Conservation (phyloP, 2,888 invertebrate genomes). For the Frankliniella intonsa region DNA sequence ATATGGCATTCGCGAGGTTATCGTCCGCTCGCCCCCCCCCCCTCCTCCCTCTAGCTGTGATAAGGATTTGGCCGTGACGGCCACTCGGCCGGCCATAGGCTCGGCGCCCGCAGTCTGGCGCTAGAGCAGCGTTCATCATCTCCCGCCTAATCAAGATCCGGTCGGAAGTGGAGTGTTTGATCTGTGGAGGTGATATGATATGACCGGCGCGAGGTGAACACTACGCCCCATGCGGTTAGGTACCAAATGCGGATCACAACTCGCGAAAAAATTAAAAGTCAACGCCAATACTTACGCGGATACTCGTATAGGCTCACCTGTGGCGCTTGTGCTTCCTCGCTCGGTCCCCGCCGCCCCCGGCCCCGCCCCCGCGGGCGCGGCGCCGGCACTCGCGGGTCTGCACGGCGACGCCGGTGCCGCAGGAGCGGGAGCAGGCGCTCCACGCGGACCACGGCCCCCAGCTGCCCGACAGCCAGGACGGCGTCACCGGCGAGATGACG, state of each 20-base stretch:
- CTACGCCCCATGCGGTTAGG: no score
- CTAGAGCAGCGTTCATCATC: no score
- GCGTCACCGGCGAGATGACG: neutral
- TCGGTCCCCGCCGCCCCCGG: neutral
- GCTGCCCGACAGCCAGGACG: conserved; percentile 38
- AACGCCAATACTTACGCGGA: no score
- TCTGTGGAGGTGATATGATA: no score
- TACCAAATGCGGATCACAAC: no score
- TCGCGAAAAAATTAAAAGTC: no score
- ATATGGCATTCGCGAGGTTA: conserved; percentile 20
- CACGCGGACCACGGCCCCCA: conserved; percentile 48
- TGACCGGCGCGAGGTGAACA: no score
- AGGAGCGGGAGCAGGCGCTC: conserved; percentile 50
- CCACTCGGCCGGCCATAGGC: neutral
- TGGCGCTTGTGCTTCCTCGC: neutral
- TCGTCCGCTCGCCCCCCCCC: neutral
- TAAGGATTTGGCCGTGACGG: neutral
- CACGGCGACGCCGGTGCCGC: conserved; percentile 52
- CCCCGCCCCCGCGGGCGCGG: neutral
- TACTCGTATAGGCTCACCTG: no score
- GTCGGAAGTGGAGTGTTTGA: no score
- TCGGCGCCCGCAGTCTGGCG: no score
- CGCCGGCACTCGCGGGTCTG: conserved; percentile 45
- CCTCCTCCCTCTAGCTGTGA: neutral
- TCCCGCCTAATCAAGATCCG: no score